These are phyloP conservation scores for western clawed frog (Xenopus tropicalis) DNA, from an alignment of 2,113 vertebrate genomes.

Conservation along the genomic window UCB_Xtro_10.0 CM004444.2:90545001-90545500, in stretches of 20 bases:
- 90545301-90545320: background rate
- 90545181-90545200: conserved; percentile 1
- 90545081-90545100: too few species aligned
- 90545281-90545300: background rate
- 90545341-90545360: conserved; percentile 17
- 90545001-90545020: too few species aligned
- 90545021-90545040: too few species aligned
- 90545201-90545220: background rate
- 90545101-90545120: too few species aligned
- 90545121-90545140: too few species aligned
- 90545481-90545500: conserved; percentile 60
- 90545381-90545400: conserved; percentile 78
- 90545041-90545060: too few species aligned
- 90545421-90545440: conserved; percentile 89
- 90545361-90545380: conserved; percentile 14
- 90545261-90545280: conserved; percentile 19
- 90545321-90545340: conserved; percentile 29
- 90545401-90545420: conserved; percentile 74
- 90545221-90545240: conserved; percentile 22
- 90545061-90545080: too few species aligned
- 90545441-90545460: conserved; percentile 97
- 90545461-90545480: conserved; percentile 68
- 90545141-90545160: too few species aligned
- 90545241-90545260: conserved; percentile 11
- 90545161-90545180: too few species aligned